phyloP scores from a whole-genome alignment of 2,888 invertebrate genomes.

The Cancer borealis region DNA sequence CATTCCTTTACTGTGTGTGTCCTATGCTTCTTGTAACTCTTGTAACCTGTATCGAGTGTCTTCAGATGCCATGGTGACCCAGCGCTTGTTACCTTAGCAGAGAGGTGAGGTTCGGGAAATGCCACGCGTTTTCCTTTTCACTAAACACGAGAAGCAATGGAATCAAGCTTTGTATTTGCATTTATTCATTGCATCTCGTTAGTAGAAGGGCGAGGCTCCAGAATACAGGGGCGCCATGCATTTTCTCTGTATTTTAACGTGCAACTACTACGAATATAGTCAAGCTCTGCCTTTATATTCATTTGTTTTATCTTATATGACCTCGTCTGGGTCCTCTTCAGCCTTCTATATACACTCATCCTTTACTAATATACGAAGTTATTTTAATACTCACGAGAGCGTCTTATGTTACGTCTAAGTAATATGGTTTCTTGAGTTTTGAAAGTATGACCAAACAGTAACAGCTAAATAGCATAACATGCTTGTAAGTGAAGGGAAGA shows the following conservation, averaged over 20 bases:
- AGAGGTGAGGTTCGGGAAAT: neutral
- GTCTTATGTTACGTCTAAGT: neutral
- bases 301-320: neutral
- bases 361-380: neutral
- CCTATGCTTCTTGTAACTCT: neutral
- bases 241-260: neutral
- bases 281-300: constrained; percentile 14
- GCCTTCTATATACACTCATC: neutral
- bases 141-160: neutral
- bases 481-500: neutral
- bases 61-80: neutral
- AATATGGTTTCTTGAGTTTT: neutral
- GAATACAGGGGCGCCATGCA: neutral
- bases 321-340: neutral
- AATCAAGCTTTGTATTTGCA: neutral
- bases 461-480: neutral
- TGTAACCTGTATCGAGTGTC: neutral
- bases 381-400: neutral
- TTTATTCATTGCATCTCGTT: constrained; percentile 22
- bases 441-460: neutral
- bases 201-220: neutral
- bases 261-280: neutral
- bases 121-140: no score
- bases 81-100: neutral
- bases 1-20: neutral